Percentiles rank a stretch among this genome's conserved stretches.
These are phyloP conservation scores for Aphis craccivora DNA, from an alignment of 1,140 invertebrate genomes.

Conservation along the genomic window DNA sequence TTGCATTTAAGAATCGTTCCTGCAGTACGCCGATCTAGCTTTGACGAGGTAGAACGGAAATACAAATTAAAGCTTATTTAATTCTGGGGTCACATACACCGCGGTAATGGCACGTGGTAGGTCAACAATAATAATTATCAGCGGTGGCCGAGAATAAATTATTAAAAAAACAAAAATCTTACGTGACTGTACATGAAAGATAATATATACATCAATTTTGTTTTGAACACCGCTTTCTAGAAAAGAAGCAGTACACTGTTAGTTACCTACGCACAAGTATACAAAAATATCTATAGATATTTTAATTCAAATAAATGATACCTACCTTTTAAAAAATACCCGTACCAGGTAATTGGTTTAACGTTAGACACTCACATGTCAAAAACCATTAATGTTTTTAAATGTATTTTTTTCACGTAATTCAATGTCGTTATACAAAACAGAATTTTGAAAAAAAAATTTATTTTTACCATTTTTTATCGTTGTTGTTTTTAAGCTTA, in stretches of 20 bases:
- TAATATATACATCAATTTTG: not conserved
- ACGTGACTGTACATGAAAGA: not conserved
- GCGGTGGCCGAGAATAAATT: not conserved
- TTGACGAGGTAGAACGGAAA: not conserved
- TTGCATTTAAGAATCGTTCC: not conserved
- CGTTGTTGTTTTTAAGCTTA: too few relatives aligned
- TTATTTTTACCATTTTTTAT: too few relatives aligned
- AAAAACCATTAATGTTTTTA: too few relatives aligned
- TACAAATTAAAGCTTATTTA: conserved; percentile 19
- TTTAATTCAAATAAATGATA: not conserved
- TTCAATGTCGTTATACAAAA: too few relatives aligned
- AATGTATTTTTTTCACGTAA: too few relatives aligned
- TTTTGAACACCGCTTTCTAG: not conserved
- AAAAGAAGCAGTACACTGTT: not conserved
- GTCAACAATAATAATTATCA: conserved; percentile 7
- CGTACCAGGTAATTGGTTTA: too few relatives aligned
- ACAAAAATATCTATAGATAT: not conserved
- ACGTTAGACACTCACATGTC: too few relatives aligned
- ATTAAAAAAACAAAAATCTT: not conserved
- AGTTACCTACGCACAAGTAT: not conserved
- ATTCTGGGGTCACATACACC: not conserved
- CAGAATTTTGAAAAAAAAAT: too few relatives aligned
- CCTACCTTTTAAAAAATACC: not conserved
- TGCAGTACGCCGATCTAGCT: not conserved
- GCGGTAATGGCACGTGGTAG: not conserved